These are phyloP conservation scores for Halcyon malimbica DNA, from an alignment of 2,113 vertebrate genomes.

Conservation along the genomic window DNA sequence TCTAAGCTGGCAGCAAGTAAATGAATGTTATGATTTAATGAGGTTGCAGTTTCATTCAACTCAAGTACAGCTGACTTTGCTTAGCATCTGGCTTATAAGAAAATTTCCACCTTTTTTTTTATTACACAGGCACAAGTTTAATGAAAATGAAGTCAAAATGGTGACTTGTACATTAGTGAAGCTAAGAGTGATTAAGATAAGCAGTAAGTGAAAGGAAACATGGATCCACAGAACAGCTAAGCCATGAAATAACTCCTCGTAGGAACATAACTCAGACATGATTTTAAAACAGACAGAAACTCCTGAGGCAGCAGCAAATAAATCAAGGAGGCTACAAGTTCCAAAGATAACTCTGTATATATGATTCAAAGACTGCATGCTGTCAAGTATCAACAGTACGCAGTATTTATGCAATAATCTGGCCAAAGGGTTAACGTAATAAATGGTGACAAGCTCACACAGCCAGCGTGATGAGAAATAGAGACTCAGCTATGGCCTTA, in stretches of 20 bases:
- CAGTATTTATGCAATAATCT: slow-evolving; percentile 15
- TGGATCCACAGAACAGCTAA: not conserved
- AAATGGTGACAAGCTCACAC: slow-evolving; percentile 16
- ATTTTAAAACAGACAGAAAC: slow-evolving; percentile 32
- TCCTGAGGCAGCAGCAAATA: slow-evolving; percentile 45
- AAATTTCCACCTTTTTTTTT: not conserved
- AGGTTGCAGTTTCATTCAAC: not conserved
- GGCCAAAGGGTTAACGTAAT: slow-evolving; percentile 24
- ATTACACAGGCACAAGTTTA: not conserved
- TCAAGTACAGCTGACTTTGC: not conserved
- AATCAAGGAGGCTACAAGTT: slow-evolving; percentile 38
- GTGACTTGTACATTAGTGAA: not conserved
- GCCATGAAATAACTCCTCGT: not conserved
- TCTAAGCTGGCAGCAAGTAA: slow-evolving; percentile 4
- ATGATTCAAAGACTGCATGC: slow-evolving; percentile 33
- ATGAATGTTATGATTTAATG: slow-evolving; percentile 9
- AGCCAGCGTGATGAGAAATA: not conserved
- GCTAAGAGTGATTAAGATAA: not conserved
- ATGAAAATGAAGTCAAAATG: not conserved
- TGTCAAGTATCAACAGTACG: not conserved
- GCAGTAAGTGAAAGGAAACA: not conserved
- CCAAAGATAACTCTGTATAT: slow-evolving; percentile 14
- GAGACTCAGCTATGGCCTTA: not conserved
- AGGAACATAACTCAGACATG: not conserved
- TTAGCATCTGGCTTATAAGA: not conserved